Percentiles rank a stretch among this genome's conserved stretches.
These are phyloP conservation scores for Leptopterna dolabrata DNA, from an alignment of 2,888 invertebrate species.

Conservation along the genomic window DNA sequence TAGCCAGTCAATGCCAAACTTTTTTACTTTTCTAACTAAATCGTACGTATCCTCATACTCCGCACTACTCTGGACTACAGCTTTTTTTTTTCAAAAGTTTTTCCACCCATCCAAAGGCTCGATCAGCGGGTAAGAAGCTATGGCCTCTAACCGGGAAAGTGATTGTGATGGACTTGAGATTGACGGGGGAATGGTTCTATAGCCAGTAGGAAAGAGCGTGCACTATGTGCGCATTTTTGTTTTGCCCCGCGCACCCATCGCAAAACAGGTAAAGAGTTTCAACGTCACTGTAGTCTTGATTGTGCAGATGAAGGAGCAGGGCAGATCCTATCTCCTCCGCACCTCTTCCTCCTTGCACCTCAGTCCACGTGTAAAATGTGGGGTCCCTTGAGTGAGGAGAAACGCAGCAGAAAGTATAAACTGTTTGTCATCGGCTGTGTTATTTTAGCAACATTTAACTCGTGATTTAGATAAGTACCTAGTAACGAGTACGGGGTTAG, in stretches of 20 bases:
- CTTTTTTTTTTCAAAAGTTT: background rate
- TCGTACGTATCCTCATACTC: background rate
- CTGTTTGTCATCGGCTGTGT: too few species aligned
- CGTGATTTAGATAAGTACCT: too few species aligned
- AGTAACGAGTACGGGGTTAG: too few species aligned
- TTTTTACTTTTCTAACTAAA: background rate
- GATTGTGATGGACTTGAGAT: background rate
- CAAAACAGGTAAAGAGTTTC: conserved; percentile 1
- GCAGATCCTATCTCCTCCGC: conserved; percentile 36
- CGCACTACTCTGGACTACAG: background rate
- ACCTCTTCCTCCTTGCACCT: conserved; percentile 14
- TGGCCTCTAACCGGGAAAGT: too few species aligned
- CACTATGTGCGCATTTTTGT: too few species aligned
- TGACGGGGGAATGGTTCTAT: background rate
- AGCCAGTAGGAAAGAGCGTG: conserved; percentile 32
- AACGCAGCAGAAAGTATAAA: conserved; percentile 50
- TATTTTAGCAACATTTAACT: too few species aligned
- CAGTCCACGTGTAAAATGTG: conserved; percentile 52
- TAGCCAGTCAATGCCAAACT: background rate
- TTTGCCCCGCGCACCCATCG: conserved; percentile 27
- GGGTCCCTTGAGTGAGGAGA: conserved; percentile 25
- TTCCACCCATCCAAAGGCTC: conserved; percentile 1
- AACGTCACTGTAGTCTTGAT: background rate
- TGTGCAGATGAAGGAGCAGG: background rate
- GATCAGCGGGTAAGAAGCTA: conserved; percentile 14